phyloP scores from a whole-genome alignment of 2,797 vertebrate species.

The Lophotriccus pileatus region DNA sequence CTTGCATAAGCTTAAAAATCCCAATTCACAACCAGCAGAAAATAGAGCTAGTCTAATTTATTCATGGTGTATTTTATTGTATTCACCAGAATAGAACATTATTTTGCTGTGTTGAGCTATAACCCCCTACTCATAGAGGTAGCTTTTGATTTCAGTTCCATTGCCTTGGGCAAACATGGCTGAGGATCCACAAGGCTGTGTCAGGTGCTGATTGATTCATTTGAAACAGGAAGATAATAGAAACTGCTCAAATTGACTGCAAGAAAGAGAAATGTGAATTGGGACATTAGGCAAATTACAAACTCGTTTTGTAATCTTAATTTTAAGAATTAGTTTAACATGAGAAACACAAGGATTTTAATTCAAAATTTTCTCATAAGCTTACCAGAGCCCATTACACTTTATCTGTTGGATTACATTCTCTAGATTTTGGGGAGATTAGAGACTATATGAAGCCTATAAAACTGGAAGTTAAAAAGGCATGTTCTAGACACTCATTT shows the following conservation, averaged over 20 bases:
- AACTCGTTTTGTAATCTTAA: slow-evolving; percentile 67
- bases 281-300: slow-evolving; percentile 71
- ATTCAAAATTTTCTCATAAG: not conserved
- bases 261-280: slow-evolving; percentile 68
- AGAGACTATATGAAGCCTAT: not conserved
- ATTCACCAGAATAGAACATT: slow-evolving; percentile 22
- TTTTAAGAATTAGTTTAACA: slow-evolving; percentile 60
- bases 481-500: not conserved
- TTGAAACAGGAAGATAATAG: slow-evolving; percentile 76
- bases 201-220: slow-evolving; percentile 77
- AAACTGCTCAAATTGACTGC: slow-evolving; percentile 70
- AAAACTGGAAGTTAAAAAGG: not conserved
- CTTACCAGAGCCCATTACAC: not conserved
- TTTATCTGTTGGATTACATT: not conserved
- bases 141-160: slow-evolving; percentile 76
- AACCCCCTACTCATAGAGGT: slow-evolving; percentile 52
- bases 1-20: slow-evolving; percentile 55
- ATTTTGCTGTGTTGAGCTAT: slow-evolving; percentile 64
- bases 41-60: slow-evolving; percentile 59
- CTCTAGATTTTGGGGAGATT: not conserved
- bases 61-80: slow-evolving; percentile 39
- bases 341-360: not conserved
- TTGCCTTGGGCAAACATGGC: slow-evolving; percentile 73
- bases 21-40: slow-evolving; percentile 53
- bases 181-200: slow-evolving; percentile 71